Evolutionary conservation across 2,888 invertebrate species (phyloP).

Genomic region (Vesta saturnalis): DNA sequence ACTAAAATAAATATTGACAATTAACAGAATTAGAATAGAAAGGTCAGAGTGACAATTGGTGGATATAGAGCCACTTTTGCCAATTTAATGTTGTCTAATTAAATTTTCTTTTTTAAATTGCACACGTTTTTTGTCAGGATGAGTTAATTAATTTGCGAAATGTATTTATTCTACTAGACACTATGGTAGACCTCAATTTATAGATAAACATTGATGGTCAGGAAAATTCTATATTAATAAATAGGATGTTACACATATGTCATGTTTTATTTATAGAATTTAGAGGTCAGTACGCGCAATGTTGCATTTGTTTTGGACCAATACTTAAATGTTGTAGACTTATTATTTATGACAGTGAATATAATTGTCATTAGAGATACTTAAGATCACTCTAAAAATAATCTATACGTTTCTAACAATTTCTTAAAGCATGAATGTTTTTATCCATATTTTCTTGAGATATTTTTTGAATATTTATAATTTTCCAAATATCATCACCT

Average conservation of each 20-base stretch:
- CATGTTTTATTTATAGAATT: slow-evolving; percentile 11
- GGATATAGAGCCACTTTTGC: background rate
- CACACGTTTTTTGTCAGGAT: too few relatives aligned
- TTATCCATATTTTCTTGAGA: too few relatives aligned
- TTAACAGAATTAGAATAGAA: slow-evolving; percentile 18
- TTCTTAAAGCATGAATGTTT: too few relatives aligned
- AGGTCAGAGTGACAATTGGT: background rate
- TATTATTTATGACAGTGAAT: too few relatives aligned
- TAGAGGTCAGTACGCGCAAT: slow-evolving; percentile 1
- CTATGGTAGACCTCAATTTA: too few relatives aligned
- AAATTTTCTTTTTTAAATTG: background rate
- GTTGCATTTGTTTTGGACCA: background rate
- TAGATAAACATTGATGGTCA: slow-evolving; percentile 13
- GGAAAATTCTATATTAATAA: slow-evolving; percentile 10
- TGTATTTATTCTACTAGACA: too few relatives aligned
- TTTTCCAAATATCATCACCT: too few relatives aligned
- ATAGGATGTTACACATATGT: background rate
- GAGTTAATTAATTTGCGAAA: too few relatives aligned
- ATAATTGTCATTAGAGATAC: too few relatives aligned
- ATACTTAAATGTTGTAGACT: background rate
- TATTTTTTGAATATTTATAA: too few relatives aligned
- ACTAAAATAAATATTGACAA: slow-evolving; percentile 23
- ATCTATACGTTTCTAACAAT: too few relatives aligned
- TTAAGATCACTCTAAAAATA: too few relatives aligned
- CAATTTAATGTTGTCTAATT: background rate